Conservation (phyloP, 2,888 invertebrate species). For the Atrina japonica region DNA sequence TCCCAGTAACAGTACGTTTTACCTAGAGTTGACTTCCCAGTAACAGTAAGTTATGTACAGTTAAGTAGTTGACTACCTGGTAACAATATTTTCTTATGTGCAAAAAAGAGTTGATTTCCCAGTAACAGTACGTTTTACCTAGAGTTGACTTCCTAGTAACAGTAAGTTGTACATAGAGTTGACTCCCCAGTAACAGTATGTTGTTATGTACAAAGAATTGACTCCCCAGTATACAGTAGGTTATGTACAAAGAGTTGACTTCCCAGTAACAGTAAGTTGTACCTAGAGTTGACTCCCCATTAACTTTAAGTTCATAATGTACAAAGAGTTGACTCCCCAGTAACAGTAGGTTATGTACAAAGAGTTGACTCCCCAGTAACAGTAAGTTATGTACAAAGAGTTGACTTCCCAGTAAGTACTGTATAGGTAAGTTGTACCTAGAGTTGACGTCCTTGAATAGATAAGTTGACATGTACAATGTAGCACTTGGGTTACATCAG, state of each 20-base stretch:
- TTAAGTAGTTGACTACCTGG: constrained; percentile 95
- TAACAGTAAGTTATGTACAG: constrained; percentile 83
- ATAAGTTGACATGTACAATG: too few relatives aligned
- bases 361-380: constrained; percentile 87
- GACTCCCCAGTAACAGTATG: constrained; percentile 99
- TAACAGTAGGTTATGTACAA: constrained; percentile 90
- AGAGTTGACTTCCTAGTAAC: neutral
- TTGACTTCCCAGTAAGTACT: constrained; percentile 91
- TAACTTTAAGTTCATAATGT: constrained; percentile 98
- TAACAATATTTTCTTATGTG: constrained; percentile 88
- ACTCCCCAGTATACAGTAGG: constrained; percentile 99
- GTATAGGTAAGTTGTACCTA: constrained; percentile 90
- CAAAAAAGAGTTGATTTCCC: neutral
- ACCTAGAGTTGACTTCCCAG: constrained; percentile 78
- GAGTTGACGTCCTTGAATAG: constrained; percentile 99
- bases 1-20: constrained; percentile 90
- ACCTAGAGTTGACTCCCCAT: constrained; percentile 78
- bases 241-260: constrained; percentile 99
- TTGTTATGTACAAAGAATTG: too few relatives aligned
- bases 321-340: constrained; percentile 98
- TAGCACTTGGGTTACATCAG: too few relatives aligned
- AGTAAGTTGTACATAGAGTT: constrained; percentile 98
- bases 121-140: constrained; percentile 79
- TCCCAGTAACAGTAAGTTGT: constrained; percentile 95
- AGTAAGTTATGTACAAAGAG: constrained; percentile 99